Percentiles rank a stretch among this genome's conserved stretches.
Evolutionary conservation across 2,888 invertebrate species (phyloP).

Genomic region (Lamproptera curius): DNA sequence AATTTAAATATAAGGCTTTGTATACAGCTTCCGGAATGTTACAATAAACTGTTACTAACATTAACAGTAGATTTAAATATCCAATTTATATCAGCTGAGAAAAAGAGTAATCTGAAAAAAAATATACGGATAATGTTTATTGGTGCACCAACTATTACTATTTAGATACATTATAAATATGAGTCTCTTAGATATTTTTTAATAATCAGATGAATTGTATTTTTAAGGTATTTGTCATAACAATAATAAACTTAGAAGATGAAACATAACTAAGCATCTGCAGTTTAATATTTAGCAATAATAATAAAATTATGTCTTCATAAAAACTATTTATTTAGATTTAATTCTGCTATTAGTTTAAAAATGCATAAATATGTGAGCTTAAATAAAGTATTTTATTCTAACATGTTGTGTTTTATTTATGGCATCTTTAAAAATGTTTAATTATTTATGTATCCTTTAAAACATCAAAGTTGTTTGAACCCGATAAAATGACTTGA

Average conservation of each 20-base stretch:
- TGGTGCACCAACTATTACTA: conserved; percentile 34
- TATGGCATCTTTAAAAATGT: no score
- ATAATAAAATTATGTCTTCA: conserved; percentile 36
- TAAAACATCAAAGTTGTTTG: no score
- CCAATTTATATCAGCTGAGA: conserved; percentile 28
- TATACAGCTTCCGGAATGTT: conserved; percentile 78
- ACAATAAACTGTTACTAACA: conserved; percentile 72
- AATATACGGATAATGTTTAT: conserved; percentile 23
- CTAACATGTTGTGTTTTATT: no score
- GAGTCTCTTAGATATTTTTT: conserved; percentile 4
- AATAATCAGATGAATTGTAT: conserved; percentile 9
- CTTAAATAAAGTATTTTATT: conserved; percentile 77
- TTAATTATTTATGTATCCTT: no score
- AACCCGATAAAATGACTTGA: no score
- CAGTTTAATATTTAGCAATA: conserved; percentile 19
- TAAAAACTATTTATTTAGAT: conserved; percentile 57
- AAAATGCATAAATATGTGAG: conserved; percentile 59
- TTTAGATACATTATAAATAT: conserved; percentile 4
- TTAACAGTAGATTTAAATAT: conserved; percentile 45
- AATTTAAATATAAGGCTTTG: conserved; percentile 67
- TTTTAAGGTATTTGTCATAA: conserved; percentile 13
- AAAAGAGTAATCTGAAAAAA: conserved; percentile 26
- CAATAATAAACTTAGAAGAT: conserved; percentile 14
- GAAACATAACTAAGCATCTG: conserved; percentile 17
- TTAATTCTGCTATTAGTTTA: conserved; percentile 49